Evolutionary conservation across 2,113 vertebrate genomes (phyloP).

Genomic region (Prinia subflava): DNA sequence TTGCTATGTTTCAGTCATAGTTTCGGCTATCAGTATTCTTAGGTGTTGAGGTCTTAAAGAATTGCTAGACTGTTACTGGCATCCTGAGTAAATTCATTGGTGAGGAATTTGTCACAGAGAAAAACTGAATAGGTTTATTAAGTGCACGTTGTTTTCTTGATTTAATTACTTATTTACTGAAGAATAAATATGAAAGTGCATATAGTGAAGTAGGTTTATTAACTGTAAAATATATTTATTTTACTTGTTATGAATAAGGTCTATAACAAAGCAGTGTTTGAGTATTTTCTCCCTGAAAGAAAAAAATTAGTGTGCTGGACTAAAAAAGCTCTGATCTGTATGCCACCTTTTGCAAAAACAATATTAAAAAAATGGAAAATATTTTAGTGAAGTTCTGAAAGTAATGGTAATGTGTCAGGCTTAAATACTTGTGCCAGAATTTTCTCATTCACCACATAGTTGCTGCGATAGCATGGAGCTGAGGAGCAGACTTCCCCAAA

Average conservation of each 20-base stretch:
- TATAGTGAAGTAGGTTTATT: not conserved
- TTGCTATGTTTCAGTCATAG: not conserved
- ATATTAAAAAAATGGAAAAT: not conserved
- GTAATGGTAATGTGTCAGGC: not conserved
- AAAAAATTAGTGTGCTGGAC: not conserved
- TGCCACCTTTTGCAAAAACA: not conserved
- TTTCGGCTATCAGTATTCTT: not conserved
- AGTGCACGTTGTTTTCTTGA: not conserved
- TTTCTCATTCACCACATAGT: not conserved
- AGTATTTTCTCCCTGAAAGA: not conserved
- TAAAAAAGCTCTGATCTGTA: not conserved
- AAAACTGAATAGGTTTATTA: not conserved
- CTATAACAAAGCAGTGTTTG: not conserved
- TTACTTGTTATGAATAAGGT: not conserved
- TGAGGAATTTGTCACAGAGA: not conserved
- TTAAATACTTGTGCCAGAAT: not conserved
- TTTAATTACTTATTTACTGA: not conserved
- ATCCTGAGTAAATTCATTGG: not conserved
- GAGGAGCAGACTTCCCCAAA: not conserved
- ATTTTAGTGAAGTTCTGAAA: not conserved
- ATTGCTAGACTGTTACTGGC: not conserved
- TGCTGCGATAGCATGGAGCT: not conserved
- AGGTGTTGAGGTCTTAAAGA: not conserved
- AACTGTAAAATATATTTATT: not conserved
- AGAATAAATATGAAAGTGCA: not conserved